These are phyloP conservation scores for Coracopsis vasa DNA, from an alignment of 2,113 vertebrate genomes.

Conservation along the genomic window DNA sequence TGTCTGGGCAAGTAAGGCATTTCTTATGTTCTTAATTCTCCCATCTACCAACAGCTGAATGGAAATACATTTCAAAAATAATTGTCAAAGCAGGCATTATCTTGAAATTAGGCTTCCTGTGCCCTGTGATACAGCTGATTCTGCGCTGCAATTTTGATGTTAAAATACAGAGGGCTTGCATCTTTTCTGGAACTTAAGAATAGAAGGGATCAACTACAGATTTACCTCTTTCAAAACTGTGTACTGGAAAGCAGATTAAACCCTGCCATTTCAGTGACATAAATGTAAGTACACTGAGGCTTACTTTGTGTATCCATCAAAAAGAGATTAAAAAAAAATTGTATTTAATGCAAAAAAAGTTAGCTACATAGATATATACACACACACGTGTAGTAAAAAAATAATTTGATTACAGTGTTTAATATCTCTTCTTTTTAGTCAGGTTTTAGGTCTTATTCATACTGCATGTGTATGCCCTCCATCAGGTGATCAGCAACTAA, in stretches of 20 bases:
- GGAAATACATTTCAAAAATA: neutral
- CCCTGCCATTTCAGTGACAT: neutral
- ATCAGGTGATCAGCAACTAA: neutral
- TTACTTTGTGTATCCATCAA: neutral
- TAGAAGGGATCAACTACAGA: neutral
- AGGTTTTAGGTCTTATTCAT: neutral
- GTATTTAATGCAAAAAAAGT: neutral
- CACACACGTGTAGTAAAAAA: neutral
- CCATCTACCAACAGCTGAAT: neutral
- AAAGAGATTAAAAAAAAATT: neutral
- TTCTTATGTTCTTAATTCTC: neutral
- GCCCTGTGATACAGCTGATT: neutral
- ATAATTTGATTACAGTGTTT: neutral
- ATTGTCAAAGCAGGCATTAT: neutral
- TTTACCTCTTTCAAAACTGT: neutral
- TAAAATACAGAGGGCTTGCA: neutral
- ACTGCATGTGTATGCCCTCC: neutral
- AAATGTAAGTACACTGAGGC: neutral
- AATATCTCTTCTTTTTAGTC: neutral
- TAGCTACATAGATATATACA: neutral
- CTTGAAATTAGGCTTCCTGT: neutral
- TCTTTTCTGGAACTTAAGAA: neutral
- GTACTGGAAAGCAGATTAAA: neutral
- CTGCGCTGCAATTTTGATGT: neutral
- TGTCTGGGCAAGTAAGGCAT: neutral